Evolutionary conservation across 37 sponge, comb jelly and placozoan genomes (phyloP).

Genomic region (Halisarca cf. caerulea): DNA sequence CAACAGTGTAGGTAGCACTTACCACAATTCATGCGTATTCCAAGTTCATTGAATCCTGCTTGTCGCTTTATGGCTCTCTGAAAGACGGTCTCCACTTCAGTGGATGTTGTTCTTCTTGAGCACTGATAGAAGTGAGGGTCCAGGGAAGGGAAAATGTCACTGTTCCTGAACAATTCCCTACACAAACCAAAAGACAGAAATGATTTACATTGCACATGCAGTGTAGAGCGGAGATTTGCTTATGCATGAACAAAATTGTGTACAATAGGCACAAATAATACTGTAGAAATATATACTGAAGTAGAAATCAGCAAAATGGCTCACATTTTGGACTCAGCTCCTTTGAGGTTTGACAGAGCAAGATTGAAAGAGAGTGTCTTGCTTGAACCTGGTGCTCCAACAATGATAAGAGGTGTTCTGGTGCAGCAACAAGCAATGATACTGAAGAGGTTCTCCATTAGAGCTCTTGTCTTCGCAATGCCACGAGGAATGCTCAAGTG

Average conservation of each 20-base stretch:
- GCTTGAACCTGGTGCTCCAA: conserved; percentile 72
- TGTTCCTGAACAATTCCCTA: conserved; percentile 15
- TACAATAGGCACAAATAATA: too few species aligned
- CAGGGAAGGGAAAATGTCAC: conserved; percentile 46
- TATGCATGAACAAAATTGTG: too few species aligned
- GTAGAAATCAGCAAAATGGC: too few species aligned
- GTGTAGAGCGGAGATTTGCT: too few species aligned
- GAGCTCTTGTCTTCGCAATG: conserved; percentile 64
- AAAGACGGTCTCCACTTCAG: conserved; percentile 71
- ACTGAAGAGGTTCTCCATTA: conserved; percentile 73
- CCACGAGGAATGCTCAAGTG: conserved; percentile 53
- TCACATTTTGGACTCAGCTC: conserved; percentile 67
- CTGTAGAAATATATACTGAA: too few species aligned
- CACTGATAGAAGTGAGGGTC: conserved; percentile 79
- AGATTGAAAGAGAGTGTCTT: conserved; percentile 77
- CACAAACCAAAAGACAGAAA: too few species aligned
- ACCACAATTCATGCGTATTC: conserved; percentile 40
- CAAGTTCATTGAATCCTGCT: conserved; percentile 7
- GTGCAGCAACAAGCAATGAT: conserved; percentile 46
- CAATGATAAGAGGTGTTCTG: conserved; percentile 66
- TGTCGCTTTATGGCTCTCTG: conserved; percentile 63
- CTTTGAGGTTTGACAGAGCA: conserved; percentile 84
- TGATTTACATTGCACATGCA: too few species aligned
- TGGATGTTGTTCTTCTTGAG: conserved; percentile 67
- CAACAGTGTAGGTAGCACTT: too few species aligned